Conservation (phyloP, 2,888 invertebrate genomes). For the Subacronicta megacephala region DNA sequence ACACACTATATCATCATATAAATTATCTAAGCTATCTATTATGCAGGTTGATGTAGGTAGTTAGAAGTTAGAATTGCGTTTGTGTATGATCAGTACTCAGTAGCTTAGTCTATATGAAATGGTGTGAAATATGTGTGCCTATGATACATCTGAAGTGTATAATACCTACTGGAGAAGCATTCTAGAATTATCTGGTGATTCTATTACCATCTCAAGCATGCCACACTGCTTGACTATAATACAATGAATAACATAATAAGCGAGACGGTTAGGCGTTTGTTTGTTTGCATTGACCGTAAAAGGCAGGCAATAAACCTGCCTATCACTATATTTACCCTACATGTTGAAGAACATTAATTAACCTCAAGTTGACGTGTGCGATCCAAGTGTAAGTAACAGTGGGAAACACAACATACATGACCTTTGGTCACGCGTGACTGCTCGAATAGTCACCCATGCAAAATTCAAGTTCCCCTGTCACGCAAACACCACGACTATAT, state of each 20-base stretch:
- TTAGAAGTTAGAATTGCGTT: too few species aligned
- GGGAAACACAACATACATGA: conserved; percentile 51
- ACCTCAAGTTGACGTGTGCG: conserved; percentile 5
- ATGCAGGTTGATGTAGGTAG: too few species aligned
- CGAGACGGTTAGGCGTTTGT: not conserved
- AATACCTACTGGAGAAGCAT: too few species aligned
- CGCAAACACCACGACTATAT: conserved; percentile 59
- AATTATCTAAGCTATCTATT: too few species aligned
- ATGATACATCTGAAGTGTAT: too few species aligned
- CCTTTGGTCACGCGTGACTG: conserved; percentile 64
- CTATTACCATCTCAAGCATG: too few species aligned
- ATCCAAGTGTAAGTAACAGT: conserved; percentile 33
- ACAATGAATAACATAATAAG: not conserved
- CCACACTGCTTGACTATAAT: too few species aligned
- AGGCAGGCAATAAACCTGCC: not conserved
- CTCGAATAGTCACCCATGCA: conserved; percentile 61
- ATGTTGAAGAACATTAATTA: conserved; percentile 5
- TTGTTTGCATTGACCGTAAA: not conserved
- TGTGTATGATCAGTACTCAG: too few species aligned
- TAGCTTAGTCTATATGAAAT: too few species aligned
- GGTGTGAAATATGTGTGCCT: too few species aligned
- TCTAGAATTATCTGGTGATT: too few species aligned
- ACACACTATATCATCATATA: not conserved
- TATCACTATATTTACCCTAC: not conserved
- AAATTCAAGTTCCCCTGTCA: conserved; percentile 64